Percentiles rank a stretch among this genome's conserved stretches.
These are phyloP conservation scores for Poeciliopsis turneri DNA, from an alignment of 2,797 vertebrate species.

Conservation along the genomic window DNA sequence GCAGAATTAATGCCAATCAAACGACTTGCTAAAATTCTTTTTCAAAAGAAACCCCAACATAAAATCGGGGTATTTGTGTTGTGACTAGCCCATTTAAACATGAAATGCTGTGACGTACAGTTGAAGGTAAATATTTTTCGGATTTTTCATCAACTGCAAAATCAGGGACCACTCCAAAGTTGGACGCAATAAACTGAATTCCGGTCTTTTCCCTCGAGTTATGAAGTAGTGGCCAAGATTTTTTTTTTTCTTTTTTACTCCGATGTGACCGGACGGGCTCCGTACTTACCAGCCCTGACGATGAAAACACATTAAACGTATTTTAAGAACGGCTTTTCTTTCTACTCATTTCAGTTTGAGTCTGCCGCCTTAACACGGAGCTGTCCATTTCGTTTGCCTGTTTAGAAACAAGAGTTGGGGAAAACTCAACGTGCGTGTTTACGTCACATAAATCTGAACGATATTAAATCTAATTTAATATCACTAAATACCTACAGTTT, in stretches of 20 bases:
- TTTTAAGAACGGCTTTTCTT: not conserved
- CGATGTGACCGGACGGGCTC: too few species aligned
- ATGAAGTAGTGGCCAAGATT: too few species aligned
- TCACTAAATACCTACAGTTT: not conserved
- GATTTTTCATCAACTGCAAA: not conserved
- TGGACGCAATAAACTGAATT: too few species aligned
- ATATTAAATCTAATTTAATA: too few species aligned
- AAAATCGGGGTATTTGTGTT: not conserved
- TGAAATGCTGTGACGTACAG: not conserved
- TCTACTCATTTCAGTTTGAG: constrained; percentile 38
- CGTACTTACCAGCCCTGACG: not conserved
- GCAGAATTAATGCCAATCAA: not conserved
- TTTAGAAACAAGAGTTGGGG: not conserved
- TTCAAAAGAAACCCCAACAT: not conserved
- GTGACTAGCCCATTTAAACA: not conserved
- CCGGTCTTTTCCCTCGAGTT: too few species aligned
- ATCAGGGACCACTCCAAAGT: too few species aligned
- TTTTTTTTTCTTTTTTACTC: too few species aligned
- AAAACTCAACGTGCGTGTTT: rapidly evolving
- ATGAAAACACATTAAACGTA: not conserved
- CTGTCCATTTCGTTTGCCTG: constrained; percentile 41
- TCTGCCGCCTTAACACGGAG: constrained; percentile 60
- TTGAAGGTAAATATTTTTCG: not conserved
- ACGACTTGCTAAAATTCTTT: not conserved
- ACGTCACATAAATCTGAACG: rapidly evolving